Evolutionary conservation across 2,797 vertebrate genomes (phyloP).

Genomic region (Lacerta agilis): DNA sequence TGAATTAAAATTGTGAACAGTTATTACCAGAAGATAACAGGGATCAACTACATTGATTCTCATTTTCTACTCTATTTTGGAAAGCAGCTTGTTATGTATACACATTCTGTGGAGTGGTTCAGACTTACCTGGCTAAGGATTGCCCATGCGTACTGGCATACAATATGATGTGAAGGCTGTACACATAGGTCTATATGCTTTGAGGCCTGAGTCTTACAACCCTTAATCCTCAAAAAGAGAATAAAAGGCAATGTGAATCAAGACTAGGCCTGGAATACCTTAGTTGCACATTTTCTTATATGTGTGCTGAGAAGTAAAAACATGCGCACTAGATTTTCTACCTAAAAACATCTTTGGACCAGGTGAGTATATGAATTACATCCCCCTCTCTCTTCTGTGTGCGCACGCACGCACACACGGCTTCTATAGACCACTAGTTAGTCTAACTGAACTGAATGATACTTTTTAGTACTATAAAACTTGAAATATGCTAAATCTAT

Average conservation of each 20-base stretch:
- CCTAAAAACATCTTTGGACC: neutral
- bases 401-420: too few relatives aligned
- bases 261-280: neutral
- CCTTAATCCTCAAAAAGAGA: neutral
- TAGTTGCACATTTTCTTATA: neutral
- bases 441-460: neutral
- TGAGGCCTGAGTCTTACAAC: neutral
- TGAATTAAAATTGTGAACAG: neutral
- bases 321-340: neutral
- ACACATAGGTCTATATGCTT: neutral
- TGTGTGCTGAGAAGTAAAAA: neutral
- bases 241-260: neutral
- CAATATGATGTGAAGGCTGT: neutral
- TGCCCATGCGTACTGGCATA: neutral
- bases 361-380: neutral
- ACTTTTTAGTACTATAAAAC: neutral
- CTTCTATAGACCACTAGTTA: neutral
- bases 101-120: neutral
- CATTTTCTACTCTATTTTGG: neutral
- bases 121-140: neutral
- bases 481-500: neutral
- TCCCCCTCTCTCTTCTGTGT: too few relatives aligned
- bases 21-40: neutral
- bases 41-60: neutral
- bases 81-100: neutral